phyloP scores from a whole-genome alignment of 2,888 invertebrate species.

The Aphidoletes aphidimyza region DNA sequence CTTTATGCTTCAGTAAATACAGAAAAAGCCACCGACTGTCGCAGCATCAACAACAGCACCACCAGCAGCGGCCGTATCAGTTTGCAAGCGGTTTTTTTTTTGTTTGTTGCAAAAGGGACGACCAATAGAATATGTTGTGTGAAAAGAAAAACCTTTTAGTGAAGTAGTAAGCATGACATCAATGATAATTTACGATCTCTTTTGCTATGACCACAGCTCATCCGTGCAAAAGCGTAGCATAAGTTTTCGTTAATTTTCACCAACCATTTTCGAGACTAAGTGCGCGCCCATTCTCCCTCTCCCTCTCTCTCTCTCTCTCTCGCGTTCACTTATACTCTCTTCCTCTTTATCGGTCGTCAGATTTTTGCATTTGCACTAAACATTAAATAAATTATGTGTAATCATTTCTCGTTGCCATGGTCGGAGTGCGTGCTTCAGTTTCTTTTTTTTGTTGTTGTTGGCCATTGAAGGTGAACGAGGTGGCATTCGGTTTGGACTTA shows the following conservation, averaged over 20 bases:
- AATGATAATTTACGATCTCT: conserved; percentile 43
- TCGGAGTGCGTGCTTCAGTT: background rate
- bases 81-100: too few species aligned
- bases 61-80: too few species aligned
- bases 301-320: too few species aligned
- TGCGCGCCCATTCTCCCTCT: too few species aligned
- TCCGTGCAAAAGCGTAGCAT: conserved; percentile 14
- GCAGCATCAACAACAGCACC: background rate
- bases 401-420: conserved; percentile 21
- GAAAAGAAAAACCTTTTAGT: background rate
- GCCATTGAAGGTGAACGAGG: background rate
- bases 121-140: background rate
- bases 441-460: background rate
- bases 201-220: conserved; percentile 15
- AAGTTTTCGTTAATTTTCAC: conserved; percentile 40
- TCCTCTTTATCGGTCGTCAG: too few species aligned
- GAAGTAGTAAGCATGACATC: conserved; percentile 41
- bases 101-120: conserved; percentile 4
- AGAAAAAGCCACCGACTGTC: background rate
- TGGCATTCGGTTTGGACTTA: background rate
- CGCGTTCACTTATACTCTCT: too few species aligned
- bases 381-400: conserved; percentile 42
- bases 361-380: conserved; percentile 49
- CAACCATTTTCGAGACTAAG: background rate
- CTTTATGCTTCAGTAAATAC: conserved; percentile 13